These are phyloP conservation scores for Peromyscus melanophrys DNA, from an alignment of 2,797 vertebrate genomes.

Conservation along the genomic window DNA sequence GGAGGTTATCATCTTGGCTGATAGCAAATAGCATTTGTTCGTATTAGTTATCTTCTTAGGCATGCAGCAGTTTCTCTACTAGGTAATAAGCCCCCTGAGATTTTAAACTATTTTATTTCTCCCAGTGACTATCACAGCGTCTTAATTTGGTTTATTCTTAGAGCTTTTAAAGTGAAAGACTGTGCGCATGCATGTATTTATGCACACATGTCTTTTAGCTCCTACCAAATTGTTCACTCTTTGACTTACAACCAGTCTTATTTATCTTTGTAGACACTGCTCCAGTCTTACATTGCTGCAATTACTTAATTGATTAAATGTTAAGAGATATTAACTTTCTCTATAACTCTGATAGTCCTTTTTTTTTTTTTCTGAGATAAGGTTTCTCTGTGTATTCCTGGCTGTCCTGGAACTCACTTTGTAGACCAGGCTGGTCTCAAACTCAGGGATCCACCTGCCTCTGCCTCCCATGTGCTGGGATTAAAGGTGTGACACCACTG, in stretches of 20 bases:
- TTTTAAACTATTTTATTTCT: constrained; percentile 30
- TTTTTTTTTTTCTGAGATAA: neutral
- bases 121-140: constrained; percentile 3
- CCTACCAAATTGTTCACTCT: neutral
- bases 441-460: neutral
- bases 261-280: neutral
- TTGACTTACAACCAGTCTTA: constrained; percentile 29
- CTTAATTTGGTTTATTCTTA: constrained; percentile 54
- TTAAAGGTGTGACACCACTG: neutral
- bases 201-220: neutral
- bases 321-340: constrained; percentile 29
- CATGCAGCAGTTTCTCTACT: neutral
- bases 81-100: constrained; percentile 2
- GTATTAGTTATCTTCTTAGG: constrained; percentile 29
- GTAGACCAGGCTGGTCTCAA: neutral
- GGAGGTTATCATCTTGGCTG: neutral
- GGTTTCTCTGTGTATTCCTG: neutral
- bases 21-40: neutral
- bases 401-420: neutral
- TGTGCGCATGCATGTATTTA: neutral
- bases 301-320: neutral
- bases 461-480: neutral
- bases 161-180: constrained; percentile 21
- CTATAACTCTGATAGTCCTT: neutral
- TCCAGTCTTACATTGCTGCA: neutral